phyloP scores from a whole-genome alignment of 2,888 invertebrate genomes.

The Caenorhabditis sp. region DNA sequence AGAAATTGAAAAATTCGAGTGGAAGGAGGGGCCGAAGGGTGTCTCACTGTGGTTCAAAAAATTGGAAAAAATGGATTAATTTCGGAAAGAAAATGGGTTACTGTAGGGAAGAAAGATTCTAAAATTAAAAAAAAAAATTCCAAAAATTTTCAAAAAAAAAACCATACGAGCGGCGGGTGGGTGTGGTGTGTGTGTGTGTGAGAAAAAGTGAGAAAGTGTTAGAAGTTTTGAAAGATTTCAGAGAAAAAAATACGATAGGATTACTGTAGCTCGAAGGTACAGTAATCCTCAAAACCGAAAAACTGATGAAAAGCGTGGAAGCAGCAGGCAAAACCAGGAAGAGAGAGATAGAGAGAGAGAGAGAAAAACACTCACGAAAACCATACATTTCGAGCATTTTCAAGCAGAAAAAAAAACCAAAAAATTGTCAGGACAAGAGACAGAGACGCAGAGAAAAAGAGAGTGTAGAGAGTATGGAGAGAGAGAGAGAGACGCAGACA shows the following conservation, averaged over 20 bases:
- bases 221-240: too few relatives aligned
- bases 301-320: not conserved
- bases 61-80: too few relatives aligned
- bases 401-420: slow-evolving; percentile 8
- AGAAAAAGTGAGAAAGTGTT: not conserved
- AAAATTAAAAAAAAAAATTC: not conserved
- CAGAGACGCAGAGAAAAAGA: slow-evolving; percentile 7
- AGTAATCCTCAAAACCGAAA: not conserved
- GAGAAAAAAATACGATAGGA: not conserved
- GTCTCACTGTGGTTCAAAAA: too few relatives aligned
- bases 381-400: not conserved
- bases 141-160: too few relatives aligned
- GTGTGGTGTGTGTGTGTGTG: not conserved
- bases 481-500: slow-evolving; percentile 19
- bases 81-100: not conserved
- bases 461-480: slow-evolving; percentile 7
- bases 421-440: not conserved
- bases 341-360: too few relatives aligned
- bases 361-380: not conserved
- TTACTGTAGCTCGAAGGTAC: too few relatives aligned
- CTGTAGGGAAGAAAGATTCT: not conserved
- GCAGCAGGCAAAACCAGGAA: not conserved
- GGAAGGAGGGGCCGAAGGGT: too few relatives aligned
- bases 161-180: slow-evolving; percentile 7
- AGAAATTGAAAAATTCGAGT: not conserved